Conservation (phyloP, 1,140 invertebrate genomes). For the Aphelenchoides avenae region DNA sequence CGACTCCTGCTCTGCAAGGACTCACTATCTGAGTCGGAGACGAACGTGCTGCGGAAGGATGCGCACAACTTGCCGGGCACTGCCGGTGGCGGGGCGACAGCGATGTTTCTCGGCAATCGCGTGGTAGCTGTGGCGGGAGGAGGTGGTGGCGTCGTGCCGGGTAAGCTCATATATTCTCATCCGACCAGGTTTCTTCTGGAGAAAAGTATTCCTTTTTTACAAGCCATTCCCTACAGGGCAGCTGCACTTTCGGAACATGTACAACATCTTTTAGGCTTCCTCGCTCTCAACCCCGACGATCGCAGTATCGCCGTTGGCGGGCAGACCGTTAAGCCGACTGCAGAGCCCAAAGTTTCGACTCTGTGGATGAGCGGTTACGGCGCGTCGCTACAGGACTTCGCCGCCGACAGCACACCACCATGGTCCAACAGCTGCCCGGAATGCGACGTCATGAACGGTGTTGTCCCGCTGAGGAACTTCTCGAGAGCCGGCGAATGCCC, state of each 20-base stretch:
- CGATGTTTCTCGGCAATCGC: slow-evolving; percentile 17
- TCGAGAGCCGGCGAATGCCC: slow-evolving; percentile 24
- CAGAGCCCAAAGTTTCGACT: slow-evolving; percentile 6
- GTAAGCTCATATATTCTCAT: too few relatives aligned
- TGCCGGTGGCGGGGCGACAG: slow-evolving; percentile 34
- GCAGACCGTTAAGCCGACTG: neutral
- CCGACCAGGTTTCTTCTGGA: too few relatives aligned
- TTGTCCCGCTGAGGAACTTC: neutral
- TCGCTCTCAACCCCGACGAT: slow-evolving; percentile 3
- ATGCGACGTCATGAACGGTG: slow-evolving; percentile 12
- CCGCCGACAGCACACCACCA: too few relatives aligned
- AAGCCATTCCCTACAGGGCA: slow-evolving; percentile 1
- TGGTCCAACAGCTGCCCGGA: slow-evolving; percentile 4
- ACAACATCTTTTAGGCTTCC: neutral
- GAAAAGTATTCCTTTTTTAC: too few relatives aligned
- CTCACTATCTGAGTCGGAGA: slow-evolving; percentile 9
- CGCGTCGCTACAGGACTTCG: neutral
- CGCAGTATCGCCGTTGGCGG: slow-evolving; percentile 1
- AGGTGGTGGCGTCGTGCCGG: slow-evolving; percentile 30
- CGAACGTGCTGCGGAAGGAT: slow-evolving; percentile 7
- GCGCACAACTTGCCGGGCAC: slow-evolving; percentile 20
- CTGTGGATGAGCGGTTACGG: neutral
- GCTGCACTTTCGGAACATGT: neutral
- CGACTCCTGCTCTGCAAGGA: neutral
- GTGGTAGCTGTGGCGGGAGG: slow-evolving; percentile 30